A percentile compares a stretch with the other conserved stretches of the same genome.
phyloP scores from a whole-genome alignment of 2,113 vertebrate genomes.

The Labeo rohita region DNA sequence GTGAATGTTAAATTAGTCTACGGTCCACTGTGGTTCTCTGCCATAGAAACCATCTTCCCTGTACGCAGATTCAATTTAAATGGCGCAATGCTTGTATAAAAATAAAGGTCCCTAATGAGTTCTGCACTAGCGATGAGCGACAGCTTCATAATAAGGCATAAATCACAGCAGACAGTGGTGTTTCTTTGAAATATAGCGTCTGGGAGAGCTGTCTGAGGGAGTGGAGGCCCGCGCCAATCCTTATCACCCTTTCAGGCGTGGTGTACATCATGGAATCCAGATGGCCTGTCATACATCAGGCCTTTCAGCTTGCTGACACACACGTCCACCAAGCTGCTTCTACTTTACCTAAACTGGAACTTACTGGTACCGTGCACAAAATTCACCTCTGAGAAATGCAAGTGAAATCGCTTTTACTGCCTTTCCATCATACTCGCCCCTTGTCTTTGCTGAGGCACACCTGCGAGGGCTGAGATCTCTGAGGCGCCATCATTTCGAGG shows the following conservation, averaged over 20 bases:
- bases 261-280: constrained; percentile 58
- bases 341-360: constrained; percentile 4
- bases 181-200: constrained; percentile 59
- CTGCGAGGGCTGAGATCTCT: constrained; percentile 13
- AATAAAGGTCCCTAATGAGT: constrained; percentile 57
- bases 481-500: constrained; percentile 17
- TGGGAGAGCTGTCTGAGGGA: constrained; percentile 51
- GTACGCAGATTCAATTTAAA: constrained; percentile 47
- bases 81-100: constrained; percentile 49
- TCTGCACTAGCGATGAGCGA: constrained; percentile 48
- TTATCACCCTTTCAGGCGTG: constrained; percentile 57
- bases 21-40: constrained; percentile 45
- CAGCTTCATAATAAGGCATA: constrained; percentile 50
- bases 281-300: constrained; percentile 59
- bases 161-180: constrained; percentile 53
- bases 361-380: constrained; percentile 3
- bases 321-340: constrained; percentile 34
- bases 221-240: constrained; percentile 39
- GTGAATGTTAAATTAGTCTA: constrained; percentile 57
- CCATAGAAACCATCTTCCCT: constrained; percentile 48
- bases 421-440: constrained; percentile 34
- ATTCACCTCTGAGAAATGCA: constrained; percentile 23
- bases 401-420: background rate
- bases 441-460: constrained; percentile 19
- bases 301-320: constrained; percentile 48